phyloP scores from a whole-genome alignment of 92 coral and sea anemone species.

The Zoanthus sansibaricus region DNA sequence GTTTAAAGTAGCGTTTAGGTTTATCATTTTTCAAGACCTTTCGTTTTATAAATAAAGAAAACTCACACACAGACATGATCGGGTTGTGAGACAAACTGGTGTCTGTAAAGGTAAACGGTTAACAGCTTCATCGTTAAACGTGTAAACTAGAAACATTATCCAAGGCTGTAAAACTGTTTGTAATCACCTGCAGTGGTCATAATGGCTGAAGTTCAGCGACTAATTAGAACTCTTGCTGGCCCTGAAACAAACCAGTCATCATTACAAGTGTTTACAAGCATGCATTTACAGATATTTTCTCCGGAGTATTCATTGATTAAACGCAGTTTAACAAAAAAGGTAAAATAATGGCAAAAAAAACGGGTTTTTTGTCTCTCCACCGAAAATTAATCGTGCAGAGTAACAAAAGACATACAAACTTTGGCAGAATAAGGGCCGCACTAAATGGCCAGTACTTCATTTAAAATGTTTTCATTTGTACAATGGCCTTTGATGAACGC shows the following conservation, averaged over 20 bases:
- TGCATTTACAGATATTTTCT: constrained; percentile 8
- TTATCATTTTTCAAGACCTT: constrained; percentile 1
- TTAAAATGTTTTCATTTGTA: constrained; percentile 47
- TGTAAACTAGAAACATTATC: constrained; percentile 26
- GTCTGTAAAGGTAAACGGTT: constrained; percentile 25
- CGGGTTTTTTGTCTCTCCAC: background rate
- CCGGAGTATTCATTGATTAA: constrained; percentile 26
- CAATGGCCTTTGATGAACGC: constrained; percentile 79
- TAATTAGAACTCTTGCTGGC: constrained; percentile 41
- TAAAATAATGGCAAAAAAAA: background rate
- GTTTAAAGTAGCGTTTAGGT: background rate
- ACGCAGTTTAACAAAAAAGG: constrained; percentile 24
- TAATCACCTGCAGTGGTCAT: constrained; percentile 29
- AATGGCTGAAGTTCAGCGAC: background rate
- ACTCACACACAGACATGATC: background rate
- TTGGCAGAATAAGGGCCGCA: background rate
- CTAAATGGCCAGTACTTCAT: constrained; percentile 38
- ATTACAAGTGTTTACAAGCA: constrained; percentile 24
- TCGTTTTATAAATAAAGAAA: constrained; percentile 4
- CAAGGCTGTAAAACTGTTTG: background rate
- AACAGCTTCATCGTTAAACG: constrained; percentile 4
- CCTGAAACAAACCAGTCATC: background rate
- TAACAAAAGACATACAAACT: constrained; percentile 24
- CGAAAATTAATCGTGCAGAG: constrained; percentile 6
- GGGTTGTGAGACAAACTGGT: constrained; percentile 20